Evolutionary conservation across 2,888 invertebrate genomes (phyloP).

Genomic region (Eurytoma californica): DNA sequence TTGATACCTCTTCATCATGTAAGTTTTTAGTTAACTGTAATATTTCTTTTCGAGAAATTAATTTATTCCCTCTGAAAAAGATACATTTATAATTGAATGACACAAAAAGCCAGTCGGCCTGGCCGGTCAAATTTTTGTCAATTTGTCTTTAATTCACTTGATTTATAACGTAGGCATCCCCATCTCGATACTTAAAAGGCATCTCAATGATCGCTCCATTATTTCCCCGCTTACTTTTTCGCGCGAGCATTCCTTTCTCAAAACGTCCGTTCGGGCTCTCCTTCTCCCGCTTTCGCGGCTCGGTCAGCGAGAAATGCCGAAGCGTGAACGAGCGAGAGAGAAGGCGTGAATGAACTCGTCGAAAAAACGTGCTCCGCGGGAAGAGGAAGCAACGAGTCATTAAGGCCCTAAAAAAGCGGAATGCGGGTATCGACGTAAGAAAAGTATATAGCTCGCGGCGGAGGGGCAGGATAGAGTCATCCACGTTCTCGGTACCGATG

Average conservation of each 20-base stretch:
- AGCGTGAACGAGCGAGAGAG: neutral
- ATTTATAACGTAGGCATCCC: neutral
- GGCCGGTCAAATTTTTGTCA: neutral
- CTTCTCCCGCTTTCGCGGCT: neutral
- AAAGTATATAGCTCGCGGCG: slow-evolving; percentile 53
- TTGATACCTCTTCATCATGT: too few species aligned
- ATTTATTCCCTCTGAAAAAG: too few species aligned
- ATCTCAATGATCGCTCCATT: neutral
- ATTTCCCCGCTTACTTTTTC: neutral
- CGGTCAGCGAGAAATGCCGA: slow-evolving; percentile 16
- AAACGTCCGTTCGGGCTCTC: slow-evolving; percentile 43
- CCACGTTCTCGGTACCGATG: slow-evolving; percentile 54
- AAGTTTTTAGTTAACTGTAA: too few species aligned
- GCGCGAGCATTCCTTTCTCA: slow-evolving; percentile 44
- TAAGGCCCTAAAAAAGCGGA: slow-evolving; percentile 58
- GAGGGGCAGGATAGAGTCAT: slow-evolving; percentile 57
- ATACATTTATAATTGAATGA: too few species aligned
- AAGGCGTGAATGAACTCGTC: slow-evolving; percentile 56
- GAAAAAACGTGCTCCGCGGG: slow-evolving; percentile 53
- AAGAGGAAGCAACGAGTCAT: slow-evolving; percentile 51
- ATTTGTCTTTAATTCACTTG: neutral
- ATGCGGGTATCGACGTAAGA: slow-evolving; percentile 59
- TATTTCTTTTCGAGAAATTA: too few species aligned
- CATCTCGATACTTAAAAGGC: neutral
- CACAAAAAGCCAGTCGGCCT: too few species aligned